phyloP scores from a whole-genome alignment of 2,888 invertebrate species.

The Athetis lepigone region DNA sequence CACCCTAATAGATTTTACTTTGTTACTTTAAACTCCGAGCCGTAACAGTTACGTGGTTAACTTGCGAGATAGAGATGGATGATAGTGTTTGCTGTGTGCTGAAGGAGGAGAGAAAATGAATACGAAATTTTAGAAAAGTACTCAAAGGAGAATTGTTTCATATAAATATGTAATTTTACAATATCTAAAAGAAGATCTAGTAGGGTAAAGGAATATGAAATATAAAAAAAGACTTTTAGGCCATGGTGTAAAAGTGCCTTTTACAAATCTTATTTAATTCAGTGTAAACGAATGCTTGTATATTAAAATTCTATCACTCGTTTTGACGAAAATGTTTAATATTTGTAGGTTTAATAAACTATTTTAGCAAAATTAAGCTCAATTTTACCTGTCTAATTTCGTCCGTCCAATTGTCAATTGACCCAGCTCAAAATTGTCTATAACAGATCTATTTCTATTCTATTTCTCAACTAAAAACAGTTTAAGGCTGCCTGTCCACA shows the following conservation, averaged over 20 bases:
- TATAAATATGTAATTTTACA: too few relatives aligned
- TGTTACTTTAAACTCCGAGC: slow-evolving; percentile 71
- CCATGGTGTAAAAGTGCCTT: too few relatives aligned
- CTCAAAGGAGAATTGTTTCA: too few relatives aligned
- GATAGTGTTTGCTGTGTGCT: neutral
- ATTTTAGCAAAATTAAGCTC: neutral
- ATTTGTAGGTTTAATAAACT: too few relatives aligned
- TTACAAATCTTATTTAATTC: too few relatives aligned
- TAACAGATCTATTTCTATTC: slow-evolving; percentile 10
- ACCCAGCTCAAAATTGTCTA: slow-evolving; percentile 4
- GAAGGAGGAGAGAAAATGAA: neutral
- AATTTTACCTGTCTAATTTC: neutral
- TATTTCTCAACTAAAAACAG: slow-evolving; percentile 21
- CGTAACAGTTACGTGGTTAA: slow-evolving; percentile 67
- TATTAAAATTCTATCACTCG: too few relatives aligned
- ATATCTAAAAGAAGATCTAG: too few relatives aligned
- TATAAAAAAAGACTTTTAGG: too few relatives aligned
- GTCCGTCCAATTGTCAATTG: slow-evolving; percentile 11
- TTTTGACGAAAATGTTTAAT: too few relatives aligned
- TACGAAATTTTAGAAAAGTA: neutral
- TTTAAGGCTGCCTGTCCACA: too few relatives aligned
- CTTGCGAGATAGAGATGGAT: slow-evolving; percentile 23
- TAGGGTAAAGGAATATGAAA: too few relatives aligned
- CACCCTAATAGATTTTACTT: slow-evolving; percentile 78
- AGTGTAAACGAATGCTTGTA: too few relatives aligned